Percentiles rank a stretch among this genome's conserved stretches.
phyloP scores from a whole-genome alignment of 2,888 invertebrate genomes.

The Platycnemis pennipes region DNA sequence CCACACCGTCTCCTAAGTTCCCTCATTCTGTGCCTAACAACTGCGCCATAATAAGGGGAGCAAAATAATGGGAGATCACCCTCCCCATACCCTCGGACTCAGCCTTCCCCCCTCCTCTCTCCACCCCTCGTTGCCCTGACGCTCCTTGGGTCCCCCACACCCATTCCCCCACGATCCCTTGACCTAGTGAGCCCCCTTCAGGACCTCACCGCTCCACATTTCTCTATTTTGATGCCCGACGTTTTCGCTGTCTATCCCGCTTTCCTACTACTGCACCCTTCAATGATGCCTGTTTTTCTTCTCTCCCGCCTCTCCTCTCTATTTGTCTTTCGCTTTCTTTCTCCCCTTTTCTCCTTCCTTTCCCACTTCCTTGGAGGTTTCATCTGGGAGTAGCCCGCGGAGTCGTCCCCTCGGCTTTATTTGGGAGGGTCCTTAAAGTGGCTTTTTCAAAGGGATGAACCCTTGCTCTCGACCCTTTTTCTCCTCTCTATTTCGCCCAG shows the following conservation, averaged over 20 bases:
- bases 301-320: not conserved
- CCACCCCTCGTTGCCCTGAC: not conserved
- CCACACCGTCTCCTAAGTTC: not conserved
- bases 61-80: slow-evolving; percentile 35
- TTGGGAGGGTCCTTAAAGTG: not conserved
- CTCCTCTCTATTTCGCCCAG: not conserved
- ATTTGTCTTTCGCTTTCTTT: not conserved
- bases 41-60: slow-evolving; percentile 58
- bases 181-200: not conserved
- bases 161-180: not conserved
- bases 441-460: slow-evolving; percentile 26
- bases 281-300: not conserved
- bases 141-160: not conserved
- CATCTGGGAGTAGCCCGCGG: not conserved
- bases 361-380: not conserved
- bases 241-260: not conserved
- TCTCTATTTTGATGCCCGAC: not conserved
- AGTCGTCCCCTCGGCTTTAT: not conserved
- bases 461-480: not conserved
- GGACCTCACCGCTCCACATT: not conserved
- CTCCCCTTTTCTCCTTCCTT: too few species aligned
- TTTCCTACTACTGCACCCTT: not conserved
- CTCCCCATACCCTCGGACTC: not conserved
- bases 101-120: not conserved
- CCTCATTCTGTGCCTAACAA: slow-evolving; percentile 50